A percentile compares a stretch with the other conserved stretches of the same genome.
These are phyloP conservation scores for Cheilinus undulatus DNA, from an alignment of 2,113 vertebrate genomes.

Conservation along the genomic window DNA sequence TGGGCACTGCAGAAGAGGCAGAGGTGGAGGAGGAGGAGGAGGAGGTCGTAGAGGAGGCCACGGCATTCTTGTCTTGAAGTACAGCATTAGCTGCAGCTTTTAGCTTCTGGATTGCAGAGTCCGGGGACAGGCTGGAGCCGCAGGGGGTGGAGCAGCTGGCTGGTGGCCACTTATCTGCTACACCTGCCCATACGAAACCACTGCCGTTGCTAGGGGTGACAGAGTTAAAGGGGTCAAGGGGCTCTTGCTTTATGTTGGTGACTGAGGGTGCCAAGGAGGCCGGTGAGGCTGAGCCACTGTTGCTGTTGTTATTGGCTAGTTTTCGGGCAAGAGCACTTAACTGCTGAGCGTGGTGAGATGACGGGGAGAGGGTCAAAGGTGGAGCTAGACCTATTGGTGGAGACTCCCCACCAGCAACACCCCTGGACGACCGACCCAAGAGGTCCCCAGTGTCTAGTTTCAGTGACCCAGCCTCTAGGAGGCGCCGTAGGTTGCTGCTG, in stretches of 20 bases:
- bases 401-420: constrained; percentile 86
- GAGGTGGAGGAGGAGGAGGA: constrained; percentile 82
- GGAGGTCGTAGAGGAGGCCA: constrained; percentile 75
- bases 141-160: constrained; percentile 88
- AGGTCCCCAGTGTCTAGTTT: constrained; percentile 87
- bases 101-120: constrained; percentile 97
- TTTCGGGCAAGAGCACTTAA: constrained; percentile 96
- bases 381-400: constrained; percentile 86
- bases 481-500: constrained; percentile 94
- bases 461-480: constrained; percentile 94
- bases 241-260: constrained; percentile 83
- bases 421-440: constrained; percentile 81
- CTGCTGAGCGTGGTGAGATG: constrained; percentile 96
- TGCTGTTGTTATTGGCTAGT: constrained; percentile 89
- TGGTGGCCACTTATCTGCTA: constrained; percentile 95
- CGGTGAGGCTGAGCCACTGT: constrained; percentile 78
- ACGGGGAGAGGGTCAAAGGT: constrained; percentile 89
- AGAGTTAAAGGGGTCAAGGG: constrained; percentile 80
- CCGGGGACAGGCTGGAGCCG: constrained; percentile 92
- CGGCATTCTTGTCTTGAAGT: constrained; percentile 94
- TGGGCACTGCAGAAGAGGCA: constrained; percentile 72
- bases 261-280: constrained; percentile 79
- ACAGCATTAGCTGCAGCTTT: constrained; percentile 97
- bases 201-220: constrained; percentile 87
- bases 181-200: constrained; percentile 92